Conservation (phyloP, 1,140 invertebrate species). For the Eupeodes corollae region DNA sequence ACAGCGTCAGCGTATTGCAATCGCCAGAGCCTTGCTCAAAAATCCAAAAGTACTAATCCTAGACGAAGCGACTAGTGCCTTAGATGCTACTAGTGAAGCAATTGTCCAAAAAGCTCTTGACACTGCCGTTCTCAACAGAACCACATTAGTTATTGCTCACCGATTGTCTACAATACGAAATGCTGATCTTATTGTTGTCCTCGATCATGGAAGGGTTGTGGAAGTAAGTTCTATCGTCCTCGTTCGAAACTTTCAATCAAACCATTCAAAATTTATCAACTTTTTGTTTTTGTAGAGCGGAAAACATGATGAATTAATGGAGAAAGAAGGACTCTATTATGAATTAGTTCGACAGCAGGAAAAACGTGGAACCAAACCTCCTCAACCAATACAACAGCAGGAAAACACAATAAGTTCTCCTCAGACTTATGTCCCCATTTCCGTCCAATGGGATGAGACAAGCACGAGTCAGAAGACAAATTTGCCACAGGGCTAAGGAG, state of each 20-base stretch:
- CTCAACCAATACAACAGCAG: no score
- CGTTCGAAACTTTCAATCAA: neutral
- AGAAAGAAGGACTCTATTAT: conserved; percentile 61
- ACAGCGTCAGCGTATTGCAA: conserved; percentile 84
- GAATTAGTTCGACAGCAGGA: conserved; percentile 38
- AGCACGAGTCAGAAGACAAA: no score
- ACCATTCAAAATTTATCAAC: neutral
- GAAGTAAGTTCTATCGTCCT: conserved; percentile 46
- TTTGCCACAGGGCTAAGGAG: no score
- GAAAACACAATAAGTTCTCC: no score
- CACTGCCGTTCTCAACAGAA: conserved; percentile 61
- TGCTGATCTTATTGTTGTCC: conserved; percentile 78
- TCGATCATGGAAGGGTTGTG: conserved; percentile 65
- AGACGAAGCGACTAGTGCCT: conserved; percentile 85
- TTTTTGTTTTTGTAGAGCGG: conserved; percentile 46
- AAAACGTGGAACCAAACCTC: conserved; percentile 16
- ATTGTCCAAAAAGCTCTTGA: conserved; percentile 77
- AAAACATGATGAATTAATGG: conserved; percentile 68
- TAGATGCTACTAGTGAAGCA: conserved; percentile 81
- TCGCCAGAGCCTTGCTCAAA: conserved; percentile 78
- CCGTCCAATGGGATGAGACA: no score
- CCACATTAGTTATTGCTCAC: conserved; percentile 81
- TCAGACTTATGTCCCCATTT: no score
- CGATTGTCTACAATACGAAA: conserved; percentile 76
- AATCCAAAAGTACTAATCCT: conserved; percentile 74